These are phyloP conservation scores for Psettodes erumei DNA, from an alignment of 2,113 vertebrate genomes.

Conservation along the genomic window DNA sequence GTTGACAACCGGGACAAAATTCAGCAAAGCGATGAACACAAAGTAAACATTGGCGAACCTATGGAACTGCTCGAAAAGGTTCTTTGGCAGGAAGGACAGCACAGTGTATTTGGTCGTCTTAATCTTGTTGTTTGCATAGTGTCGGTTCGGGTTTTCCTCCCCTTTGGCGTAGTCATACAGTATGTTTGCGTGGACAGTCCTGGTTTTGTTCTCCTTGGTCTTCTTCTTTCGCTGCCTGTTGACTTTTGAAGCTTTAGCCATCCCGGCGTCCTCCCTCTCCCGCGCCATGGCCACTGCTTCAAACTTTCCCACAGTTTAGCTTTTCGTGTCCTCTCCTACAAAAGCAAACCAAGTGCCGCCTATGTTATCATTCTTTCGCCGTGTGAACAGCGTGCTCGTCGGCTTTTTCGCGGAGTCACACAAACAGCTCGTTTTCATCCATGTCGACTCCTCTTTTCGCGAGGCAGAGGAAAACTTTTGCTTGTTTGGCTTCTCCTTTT, in stretches of 20 bases:
- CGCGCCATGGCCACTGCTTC: constrained; percentile 81
- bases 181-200: constrained; percentile 87
- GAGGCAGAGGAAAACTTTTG: constrained; percentile 73
- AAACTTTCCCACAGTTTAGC: constrained; percentile 74
- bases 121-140: constrained; percentile 90
- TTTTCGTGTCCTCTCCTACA: constrained; percentile 44
- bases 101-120: constrained; percentile 97
- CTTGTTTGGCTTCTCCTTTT: constrained; percentile 71
- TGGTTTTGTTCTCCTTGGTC: constrained; percentile 83
- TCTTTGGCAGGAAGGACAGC: constrained; percentile 96
- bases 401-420: constrained; percentile 28
- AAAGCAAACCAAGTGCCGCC: constrained; percentile 21
- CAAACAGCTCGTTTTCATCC: constrained; percentile 57
- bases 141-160: constrained; percentile 78
- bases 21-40: constrained; percentile 94
- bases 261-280: constrained; percentile 73
- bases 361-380: constrained; percentile 79
- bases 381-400: not conserved
- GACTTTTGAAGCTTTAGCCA: constrained; percentile 62
- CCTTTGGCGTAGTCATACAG: constrained; percentile 78
- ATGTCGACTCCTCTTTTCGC: constrained; percentile 67
- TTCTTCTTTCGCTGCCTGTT: constrained; percentile 83
- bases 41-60: constrained; percentile 98
- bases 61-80: constrained; percentile 97
- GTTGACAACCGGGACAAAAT: constrained; percentile 93